Conservation (phyloP, 2,888 invertebrate genomes). For the Deroplatys truncata region DNA sequence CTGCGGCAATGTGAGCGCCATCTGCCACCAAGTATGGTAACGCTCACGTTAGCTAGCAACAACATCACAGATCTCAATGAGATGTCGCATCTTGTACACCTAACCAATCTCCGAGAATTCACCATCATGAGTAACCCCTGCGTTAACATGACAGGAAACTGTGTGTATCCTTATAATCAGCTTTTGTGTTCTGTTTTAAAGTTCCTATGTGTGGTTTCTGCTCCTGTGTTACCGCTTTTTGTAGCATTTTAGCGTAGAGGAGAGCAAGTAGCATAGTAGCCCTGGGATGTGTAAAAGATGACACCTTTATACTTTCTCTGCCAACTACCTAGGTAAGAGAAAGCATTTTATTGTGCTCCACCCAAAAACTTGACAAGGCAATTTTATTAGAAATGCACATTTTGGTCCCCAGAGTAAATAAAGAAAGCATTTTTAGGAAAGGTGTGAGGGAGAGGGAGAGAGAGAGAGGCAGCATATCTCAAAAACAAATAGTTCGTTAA, state of each 20-base stretch:
- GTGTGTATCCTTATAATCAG: conserved; percentile 58
- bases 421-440: too few relatives aligned
- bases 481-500: too few relatives aligned
- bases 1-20: conserved; percentile 78
- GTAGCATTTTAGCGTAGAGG: not conserved
- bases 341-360: too few relatives aligned
- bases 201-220: not conserved
- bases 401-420: too few relatives aligned
- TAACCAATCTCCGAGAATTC: conserved; percentile 72
- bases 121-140: conserved; percentile 86
- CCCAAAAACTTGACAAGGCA: too few relatives aligned
- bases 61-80: conserved; percentile 81
- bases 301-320: too few relatives aligned
- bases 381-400: too few relatives aligned
- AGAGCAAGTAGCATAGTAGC: not conserved
- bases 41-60: conserved; percentile 76
- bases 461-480: too few relatives aligned
- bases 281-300: too few relatives aligned
- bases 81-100: conserved; percentile 73
- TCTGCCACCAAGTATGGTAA: conserved; percentile 69
- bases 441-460: too few relatives aligned
- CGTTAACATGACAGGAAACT: conserved; percentile 66
- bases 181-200: not conserved
- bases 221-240: not conserved
- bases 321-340: too few relatives aligned